Base-by-base conservation (phyloP, 2,113 vertebrate species). In the Gobius niger region DNA sequence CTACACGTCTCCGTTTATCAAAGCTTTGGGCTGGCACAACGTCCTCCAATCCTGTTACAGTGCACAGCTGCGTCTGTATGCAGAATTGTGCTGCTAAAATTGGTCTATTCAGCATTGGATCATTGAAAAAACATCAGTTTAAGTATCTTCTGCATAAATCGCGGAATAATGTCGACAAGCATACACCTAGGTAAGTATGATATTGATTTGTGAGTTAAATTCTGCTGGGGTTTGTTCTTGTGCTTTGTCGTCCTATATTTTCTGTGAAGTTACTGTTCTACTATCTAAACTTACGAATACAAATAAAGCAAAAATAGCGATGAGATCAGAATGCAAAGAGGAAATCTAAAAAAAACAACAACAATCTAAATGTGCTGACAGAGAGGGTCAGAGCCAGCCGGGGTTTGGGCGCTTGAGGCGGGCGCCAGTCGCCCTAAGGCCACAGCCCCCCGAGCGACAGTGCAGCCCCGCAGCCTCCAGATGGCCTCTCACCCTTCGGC, bases 401-500 rank as follows among this genome's bases (percentile, higher is more conserved):
- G 88, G 88, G 62, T 79, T 40, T 56, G 61, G 77, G 72, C 50
- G 80, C 90, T 80, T 49, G 44, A 73, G 83, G 91, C 84, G 77
- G 47, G 47, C 68, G 81, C 82, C 74, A 82, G 82, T 87, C 78
- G 68, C 76, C 88, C 87, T 63, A 0, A 5, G 87, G 91, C 78
- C 50, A 8, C 13, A 6, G 75, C 87, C 75, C 24, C 24, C 13
- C 46, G 76, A 83, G 87, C 87, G 77, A 87, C 83, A 85, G 82
- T 72, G 66, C 44, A 56, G 87, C 85, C 85, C 72, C 78, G 67
- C 81, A 65, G 85, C 84, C 87, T 89, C 91, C 89, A 92, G 86
- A 91, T 92, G 91, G 91, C 88, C 86, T 75, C 47, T 54, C 82
- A 85, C 88, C 90, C 91, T 84, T 80, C 79, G 82, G 90, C 83